phyloP scores from a whole-genome alignment of 1,140 invertebrate genomes.

The Schlechtendalia chinensis region DNA sequence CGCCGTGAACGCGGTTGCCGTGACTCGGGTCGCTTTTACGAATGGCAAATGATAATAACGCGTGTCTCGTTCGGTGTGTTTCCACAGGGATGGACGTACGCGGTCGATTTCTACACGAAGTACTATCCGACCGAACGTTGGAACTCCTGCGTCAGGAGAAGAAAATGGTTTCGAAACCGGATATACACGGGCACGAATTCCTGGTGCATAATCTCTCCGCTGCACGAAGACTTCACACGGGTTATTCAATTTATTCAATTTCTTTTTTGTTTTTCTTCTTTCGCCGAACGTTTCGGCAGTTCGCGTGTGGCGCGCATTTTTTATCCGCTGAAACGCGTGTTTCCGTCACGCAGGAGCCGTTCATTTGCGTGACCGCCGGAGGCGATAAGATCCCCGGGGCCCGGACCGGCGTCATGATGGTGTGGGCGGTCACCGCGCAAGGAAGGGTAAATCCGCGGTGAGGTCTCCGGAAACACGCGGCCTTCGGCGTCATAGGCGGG shows the following conservation, averaged over 20 bases:
- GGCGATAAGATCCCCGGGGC: conserved; percentile 77
- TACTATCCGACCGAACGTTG: conserved; percentile 80
- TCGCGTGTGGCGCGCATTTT: no score
- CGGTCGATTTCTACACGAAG: conserved; percentile 85
- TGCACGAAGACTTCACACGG: conserved; percentile 83
- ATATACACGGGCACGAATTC: conserved; percentile 84
- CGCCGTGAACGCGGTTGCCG: no score
- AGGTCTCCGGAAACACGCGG: no score
- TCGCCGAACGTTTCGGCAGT: no score
- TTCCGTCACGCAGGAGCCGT: conserved; percentile 64
- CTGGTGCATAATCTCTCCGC: conserved; percentile 85
- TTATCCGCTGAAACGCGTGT: conserved; percentile 51
- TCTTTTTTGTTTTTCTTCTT: no score
- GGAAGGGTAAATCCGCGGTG: conserved; percentile 66
- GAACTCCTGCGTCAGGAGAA: conserved; percentile 85
- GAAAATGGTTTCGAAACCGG: conserved; percentile 84
- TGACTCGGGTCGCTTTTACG: no score
- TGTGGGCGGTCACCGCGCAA: conserved; percentile 89
- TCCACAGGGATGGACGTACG: conserved; percentile 83
- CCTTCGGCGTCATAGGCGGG: no score
- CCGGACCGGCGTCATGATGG: conserved; percentile 69
- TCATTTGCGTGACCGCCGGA: conserved; percentile 81
- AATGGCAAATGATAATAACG: no score
- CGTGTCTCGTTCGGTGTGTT: conserved; percentile 35
- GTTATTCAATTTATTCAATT: conserved; percentile 56